Percentiles rank a stretch among this genome's conserved stretches.
Evolutionary conservation across 1,140 invertebrate genomes (phyloP).

Genomic region (Pristionchus pacificus): DNA sequence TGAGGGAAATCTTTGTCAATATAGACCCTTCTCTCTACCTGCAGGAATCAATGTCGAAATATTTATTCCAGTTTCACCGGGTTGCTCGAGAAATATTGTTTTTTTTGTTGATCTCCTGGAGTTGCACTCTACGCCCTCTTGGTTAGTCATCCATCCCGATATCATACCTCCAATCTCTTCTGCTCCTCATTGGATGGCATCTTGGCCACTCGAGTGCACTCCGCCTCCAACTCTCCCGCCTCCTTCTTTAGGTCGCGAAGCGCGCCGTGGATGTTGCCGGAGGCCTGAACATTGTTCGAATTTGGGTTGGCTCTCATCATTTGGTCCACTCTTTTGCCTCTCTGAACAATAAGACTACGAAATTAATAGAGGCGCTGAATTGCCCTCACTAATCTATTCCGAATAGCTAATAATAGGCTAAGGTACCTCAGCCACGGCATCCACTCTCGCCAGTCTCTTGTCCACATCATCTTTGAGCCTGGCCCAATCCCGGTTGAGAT

Average conservation of each 20-base stretch:
- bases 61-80: no score
- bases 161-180: conserved; percentile 10
- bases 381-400: no score
- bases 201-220: conserved; percentile 10
- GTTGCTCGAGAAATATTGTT: no score
- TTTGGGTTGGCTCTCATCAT: no score
- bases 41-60: no score
- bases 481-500: neutral
- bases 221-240: conserved; percentile 19
- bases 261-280: neutral
- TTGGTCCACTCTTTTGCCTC: no score
- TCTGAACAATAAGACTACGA: neutral
- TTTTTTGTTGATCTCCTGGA: no score
- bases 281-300: neutral
- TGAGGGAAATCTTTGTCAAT: no score
- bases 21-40: no score
- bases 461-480: conserved; percentile 1
- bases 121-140: conserved; percentile 6
- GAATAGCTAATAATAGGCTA: no score
- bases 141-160: neutral
- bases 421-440: neutral
- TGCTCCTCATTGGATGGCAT: conserved; percentile 12
- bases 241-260: conserved; percentile 25
- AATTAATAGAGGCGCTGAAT: neutral
- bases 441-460: neutral